Evolutionary conservation across 2,888 invertebrate species (phyloP).

Genomic region (Hydrotaea diabolus): DNA sequence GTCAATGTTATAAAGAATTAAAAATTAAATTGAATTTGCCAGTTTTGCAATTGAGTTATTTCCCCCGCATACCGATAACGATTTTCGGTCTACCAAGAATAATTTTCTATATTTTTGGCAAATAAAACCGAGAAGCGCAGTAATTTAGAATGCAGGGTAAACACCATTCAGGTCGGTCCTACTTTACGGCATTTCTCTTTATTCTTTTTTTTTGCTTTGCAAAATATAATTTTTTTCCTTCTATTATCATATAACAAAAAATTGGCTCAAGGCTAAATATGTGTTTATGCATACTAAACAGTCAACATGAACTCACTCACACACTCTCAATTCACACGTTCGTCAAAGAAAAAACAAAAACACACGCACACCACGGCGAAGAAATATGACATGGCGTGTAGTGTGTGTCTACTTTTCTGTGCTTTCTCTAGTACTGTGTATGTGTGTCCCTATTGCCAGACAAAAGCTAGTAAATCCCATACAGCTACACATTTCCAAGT

Average conservation of each 20-base stretch:
- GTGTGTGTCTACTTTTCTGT: no score
- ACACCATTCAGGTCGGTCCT: not conserved
- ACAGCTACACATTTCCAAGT: no score
- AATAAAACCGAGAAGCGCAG: no score
- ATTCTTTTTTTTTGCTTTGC: not conserved
- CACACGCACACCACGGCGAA: not conserved
- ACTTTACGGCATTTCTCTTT: not conserved
- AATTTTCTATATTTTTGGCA: no score
- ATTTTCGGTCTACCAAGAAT: no score
- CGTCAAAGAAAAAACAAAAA: not conserved
- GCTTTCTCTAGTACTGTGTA: not conserved
- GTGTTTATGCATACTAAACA: constrained; percentile 55
- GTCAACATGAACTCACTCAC: constrained; percentile 37
- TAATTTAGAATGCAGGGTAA: no score
- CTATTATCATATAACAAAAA: constrained; percentile 42
- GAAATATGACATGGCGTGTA: no score
- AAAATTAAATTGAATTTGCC: no score
- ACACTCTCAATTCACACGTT: not conserved
- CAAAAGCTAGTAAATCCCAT: no score
- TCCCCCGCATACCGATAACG: no score
- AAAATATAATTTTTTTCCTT: not conserved
- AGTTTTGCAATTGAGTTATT: no score
- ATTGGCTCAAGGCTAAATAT: constrained; percentile 62
- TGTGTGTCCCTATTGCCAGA: not conserved
- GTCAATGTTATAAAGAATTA: no score